Conservation (phyloP, 2,888 invertebrate species). For the Hedya salicella region DNA sequence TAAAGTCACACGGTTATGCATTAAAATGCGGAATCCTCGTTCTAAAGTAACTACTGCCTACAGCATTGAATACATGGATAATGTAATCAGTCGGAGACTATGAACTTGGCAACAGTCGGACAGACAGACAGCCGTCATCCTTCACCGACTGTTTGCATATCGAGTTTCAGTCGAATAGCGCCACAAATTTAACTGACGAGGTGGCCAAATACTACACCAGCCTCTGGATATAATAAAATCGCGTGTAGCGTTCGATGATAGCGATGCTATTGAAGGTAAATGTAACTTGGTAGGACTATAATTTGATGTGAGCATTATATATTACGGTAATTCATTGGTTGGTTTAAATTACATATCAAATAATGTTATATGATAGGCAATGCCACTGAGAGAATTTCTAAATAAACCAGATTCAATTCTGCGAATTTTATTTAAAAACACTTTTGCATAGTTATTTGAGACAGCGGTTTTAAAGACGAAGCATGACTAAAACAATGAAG, state of each 20-base stretch:
- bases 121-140: background rate
- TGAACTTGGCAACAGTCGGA: background rate
- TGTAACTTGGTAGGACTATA: constrained; percentile 1
- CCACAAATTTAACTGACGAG: background rate
- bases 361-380: background rate
- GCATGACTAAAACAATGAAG: constrained; percentile 28
- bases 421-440: constrained; percentile 9
- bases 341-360: constrained; percentile 4
- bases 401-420: constrained; percentile 1
- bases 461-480: background rate
- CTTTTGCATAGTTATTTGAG: background rate
- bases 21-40: background rate
- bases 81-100: background rate
- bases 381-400: background rate
- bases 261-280: constrained; percentile 2
- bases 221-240: background rate
- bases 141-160: constrained; percentile 24
- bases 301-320: constrained; percentile 14
- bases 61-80: background rate
- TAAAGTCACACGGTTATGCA: too few relatives aligned
- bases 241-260: background rate
- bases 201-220: background rate
- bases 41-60: background rate
- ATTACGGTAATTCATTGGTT: constrained; percentile 4
- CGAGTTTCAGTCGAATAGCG: constrained; percentile 9